phyloP scores from a whole-genome alignment of 2,888 invertebrate species.

The Meteorus cinctellus region DNA sequence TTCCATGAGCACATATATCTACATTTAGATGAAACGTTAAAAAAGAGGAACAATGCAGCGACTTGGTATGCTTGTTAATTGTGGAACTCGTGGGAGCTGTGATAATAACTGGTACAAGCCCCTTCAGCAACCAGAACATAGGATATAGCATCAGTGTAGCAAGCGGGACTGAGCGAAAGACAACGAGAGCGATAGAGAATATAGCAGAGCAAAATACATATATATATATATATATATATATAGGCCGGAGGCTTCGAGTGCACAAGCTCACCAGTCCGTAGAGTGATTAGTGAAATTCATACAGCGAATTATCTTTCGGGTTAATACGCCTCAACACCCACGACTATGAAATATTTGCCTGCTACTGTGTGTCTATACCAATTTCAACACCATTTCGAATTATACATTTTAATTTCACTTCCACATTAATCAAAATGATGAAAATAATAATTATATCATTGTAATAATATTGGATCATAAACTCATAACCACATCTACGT shows the following conservation, averaged over 20 bases:
- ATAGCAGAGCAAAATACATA: not conserved
- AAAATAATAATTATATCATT: not conserved
- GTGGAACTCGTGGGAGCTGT: conserved; percentile 43
- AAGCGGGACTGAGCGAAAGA: conserved; percentile 20
- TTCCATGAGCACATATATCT: not conserved
- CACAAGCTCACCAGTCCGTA: conserved; percentile 32
- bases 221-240: conserved; percentile 25
- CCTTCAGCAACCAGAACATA: conserved; percentile 19
- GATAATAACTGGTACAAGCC: conserved; percentile 53
- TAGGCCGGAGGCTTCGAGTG: conserved; percentile 33
- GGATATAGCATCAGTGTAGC: conserved; percentile 31
- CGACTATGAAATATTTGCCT: conserved; percentile 30
- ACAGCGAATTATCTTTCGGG: conserved; percentile 45
- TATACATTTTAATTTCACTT: not conserved
- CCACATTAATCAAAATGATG: not conserved
- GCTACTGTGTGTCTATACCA: not conserved
- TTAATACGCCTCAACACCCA: conserved; percentile 34
- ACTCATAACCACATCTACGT: too few species aligned
- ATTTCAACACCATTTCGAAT: conserved; percentile 19
- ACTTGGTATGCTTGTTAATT: conserved; percentile 30
- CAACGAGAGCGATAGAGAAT: conserved; percentile 30
- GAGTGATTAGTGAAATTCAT: conserved; percentile 53
- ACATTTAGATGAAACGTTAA: not conserved
- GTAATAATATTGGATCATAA: too few species aligned
- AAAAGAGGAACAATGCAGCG: not conserved